A percentile compares a stretch with the other conserved stretches of the same genome.
Evolutionary conservation across 2,113 vertebrate genomes (phyloP).

Genomic region (Embiotoca jacksoni): DNA sequence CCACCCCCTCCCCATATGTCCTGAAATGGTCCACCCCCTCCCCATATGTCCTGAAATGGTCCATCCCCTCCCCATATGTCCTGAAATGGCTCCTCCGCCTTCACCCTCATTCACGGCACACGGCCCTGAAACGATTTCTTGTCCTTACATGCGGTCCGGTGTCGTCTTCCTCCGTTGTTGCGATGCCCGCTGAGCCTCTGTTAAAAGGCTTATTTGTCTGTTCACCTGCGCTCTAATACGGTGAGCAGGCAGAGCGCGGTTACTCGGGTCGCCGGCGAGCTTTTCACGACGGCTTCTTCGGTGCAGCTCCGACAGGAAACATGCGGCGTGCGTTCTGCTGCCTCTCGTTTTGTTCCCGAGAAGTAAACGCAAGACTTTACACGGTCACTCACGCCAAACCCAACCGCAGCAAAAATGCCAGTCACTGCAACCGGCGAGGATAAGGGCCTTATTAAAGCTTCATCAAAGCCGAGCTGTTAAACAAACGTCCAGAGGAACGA

Average conservation of each 20-base stretch:
- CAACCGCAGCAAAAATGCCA: not conserved
- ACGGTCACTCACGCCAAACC: not conserved
- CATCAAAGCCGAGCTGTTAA: too few species aligned
- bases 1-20: not conserved
- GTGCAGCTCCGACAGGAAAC: too few species aligned
- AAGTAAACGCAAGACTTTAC: slow-evolving; percentile 6
- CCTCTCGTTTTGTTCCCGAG: too few species aligned
- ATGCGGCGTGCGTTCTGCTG: too few species aligned
- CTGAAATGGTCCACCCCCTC: slow-evolving; percentile 22
- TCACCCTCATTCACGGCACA: not conserved
- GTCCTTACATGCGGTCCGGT: not conserved
- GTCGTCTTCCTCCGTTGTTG: not conserved
- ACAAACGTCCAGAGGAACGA: too few species aligned
- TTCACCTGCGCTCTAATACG: too few species aligned
- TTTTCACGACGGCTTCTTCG: too few species aligned
- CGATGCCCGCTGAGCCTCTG: not conserved
- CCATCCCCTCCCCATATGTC: not conserved
- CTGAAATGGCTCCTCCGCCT: slow-evolving; percentile 19
- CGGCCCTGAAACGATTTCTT: slow-evolving; percentile 5
- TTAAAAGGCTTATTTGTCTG: too few species aligned
- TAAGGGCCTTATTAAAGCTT: too few species aligned
- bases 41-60: not conserved
- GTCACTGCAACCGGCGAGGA: not conserved
- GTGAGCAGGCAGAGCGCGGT: too few species aligned
- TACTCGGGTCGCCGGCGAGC: too few species aligned